phyloP scores from a whole-genome alignment of 2,888 invertebrate genomes.

The Lasioglossum malachurum region DNA sequence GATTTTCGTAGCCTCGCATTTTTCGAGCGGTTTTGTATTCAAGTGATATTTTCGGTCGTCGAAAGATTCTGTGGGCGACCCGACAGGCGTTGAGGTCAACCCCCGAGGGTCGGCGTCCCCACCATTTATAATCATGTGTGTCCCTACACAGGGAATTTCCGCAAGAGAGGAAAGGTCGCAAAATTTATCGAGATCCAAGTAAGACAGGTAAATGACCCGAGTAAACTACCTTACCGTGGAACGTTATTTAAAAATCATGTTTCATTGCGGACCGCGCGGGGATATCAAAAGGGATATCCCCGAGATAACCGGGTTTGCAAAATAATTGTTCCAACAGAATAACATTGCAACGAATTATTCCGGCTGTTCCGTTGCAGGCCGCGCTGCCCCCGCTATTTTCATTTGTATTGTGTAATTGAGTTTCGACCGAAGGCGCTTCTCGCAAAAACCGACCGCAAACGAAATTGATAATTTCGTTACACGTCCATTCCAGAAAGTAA shows the following conservation, averaged over 20 bases:
- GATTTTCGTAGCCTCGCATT: conserved; percentile 24
- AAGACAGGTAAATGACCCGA: conserved; percentile 40
- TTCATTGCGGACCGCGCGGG: not conserved
- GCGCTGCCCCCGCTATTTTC: not conserved
- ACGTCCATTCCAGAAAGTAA: not conserved
- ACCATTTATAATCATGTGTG: conserved; percentile 62
- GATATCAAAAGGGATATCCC: not conserved
- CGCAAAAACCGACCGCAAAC: conserved; percentile 3
- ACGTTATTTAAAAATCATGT: conserved; percentile 27
- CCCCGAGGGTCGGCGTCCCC: conserved; percentile 51
- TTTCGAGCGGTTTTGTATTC: conserved; percentile 49
- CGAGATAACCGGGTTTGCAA: not conserved
- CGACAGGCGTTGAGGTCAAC: conserved; percentile 58
- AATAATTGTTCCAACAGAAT: not conserved
- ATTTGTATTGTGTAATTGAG: not conserved
- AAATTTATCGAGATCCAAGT: conserved; percentile 54
- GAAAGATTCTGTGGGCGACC: conserved; percentile 54
- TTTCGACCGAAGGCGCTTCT: not conserved
- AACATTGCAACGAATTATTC: not conserved
- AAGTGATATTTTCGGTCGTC: conserved; percentile 51
- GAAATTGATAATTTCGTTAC: conserved; percentile 20
- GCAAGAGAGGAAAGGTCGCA: conserved; percentile 34
- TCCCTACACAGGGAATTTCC: conserved; percentile 46
- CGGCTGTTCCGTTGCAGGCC: not conserved
- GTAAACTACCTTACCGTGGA: conserved; percentile 27